Conservation (phyloP, 2,113 vertebrate genomes). For the Rostratula benghalensis region DNA sequence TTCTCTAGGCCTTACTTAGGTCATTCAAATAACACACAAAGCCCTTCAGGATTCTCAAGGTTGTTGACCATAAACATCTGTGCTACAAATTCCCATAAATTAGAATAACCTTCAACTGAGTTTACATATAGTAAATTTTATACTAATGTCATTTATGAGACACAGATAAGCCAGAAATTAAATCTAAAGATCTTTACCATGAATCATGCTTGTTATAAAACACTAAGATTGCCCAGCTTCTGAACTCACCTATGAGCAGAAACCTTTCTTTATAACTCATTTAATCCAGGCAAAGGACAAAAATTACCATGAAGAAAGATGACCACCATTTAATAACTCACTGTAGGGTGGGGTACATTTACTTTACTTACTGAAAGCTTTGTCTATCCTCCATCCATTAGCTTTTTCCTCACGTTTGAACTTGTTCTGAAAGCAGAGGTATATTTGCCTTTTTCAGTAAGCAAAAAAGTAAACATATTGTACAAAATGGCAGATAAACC, state of each 20-base stretch:
- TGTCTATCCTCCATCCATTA: conserved; percentile 95
- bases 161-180: neutral
- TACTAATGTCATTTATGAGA: neutral
- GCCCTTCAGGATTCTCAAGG: neutral
- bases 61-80: neutral
- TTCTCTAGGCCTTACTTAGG: neutral
- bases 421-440: conserved; percentile 87
- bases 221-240: neutral
- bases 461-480: neutral
- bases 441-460: conserved; percentile 13
- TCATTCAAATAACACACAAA: neutral
- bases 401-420: conserved; percentile 94
- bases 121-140: neutral
- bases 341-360: neutral
- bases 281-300: neutral
- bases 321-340: neutral
- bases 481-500: neutral
- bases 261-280: neutral
- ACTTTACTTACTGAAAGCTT: conserved; percentile 91
- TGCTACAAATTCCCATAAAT: neutral
- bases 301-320: neutral
- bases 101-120: neutral
- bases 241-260: neutral
- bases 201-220: neutral
- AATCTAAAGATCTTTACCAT: neutral